These are phyloP conservation scores for Lates calcarifer DNA, from an alignment of 2,113 vertebrate species.

Conservation along the genomic window DNA sequence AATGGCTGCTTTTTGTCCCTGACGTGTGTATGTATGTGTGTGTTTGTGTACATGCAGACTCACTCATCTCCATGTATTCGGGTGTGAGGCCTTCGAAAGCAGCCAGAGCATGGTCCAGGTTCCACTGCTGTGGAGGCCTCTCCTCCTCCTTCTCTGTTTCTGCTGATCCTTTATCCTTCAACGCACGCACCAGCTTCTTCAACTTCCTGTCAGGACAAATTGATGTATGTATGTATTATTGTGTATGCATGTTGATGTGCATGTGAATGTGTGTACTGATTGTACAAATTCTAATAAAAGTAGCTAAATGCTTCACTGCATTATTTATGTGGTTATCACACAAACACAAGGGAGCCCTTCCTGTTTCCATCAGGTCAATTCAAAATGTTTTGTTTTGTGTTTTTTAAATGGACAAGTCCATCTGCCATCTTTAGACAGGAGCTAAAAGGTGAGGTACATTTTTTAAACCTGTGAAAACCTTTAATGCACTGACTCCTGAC, in stretches of 20 bases:
- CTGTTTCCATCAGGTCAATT: too few relatives aligned
- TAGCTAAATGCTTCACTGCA: conserved; percentile 23
- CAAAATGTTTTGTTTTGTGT: too few relatives aligned
- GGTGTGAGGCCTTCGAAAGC: conserved; percentile 95
- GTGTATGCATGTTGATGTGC: background rate
- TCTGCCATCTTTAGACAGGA: too few relatives aligned
- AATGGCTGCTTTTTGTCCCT: background rate
- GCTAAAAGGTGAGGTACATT: too few relatives aligned
- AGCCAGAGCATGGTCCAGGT: conserved; percentile 91
- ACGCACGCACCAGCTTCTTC: conserved; percentile 92
- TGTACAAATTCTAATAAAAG: conserved; percentile 24
- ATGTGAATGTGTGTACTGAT: background rate
- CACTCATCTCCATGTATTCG: conserved; percentile 99
- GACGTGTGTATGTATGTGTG: background rate
- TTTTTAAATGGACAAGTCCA: too few relatives aligned
- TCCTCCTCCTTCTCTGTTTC: conserved; percentile 81
- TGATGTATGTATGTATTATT: background rate
- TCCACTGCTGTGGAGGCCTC: conserved; percentile 91
- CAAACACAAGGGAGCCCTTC: background rate
- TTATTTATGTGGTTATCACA: background rate
- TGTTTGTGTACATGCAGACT: conserved; percentile 65
- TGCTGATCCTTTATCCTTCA: conserved; percentile 89
- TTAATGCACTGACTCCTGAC: background rate
- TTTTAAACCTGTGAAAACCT: conserved; percentile 1
- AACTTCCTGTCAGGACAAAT: conserved; percentile 86